Percentiles rank a stretch among this genome's conserved stretches.
Conservation (phyloP, 2,888 invertebrate species). For the Drosophila paucipuncta region DNA sequence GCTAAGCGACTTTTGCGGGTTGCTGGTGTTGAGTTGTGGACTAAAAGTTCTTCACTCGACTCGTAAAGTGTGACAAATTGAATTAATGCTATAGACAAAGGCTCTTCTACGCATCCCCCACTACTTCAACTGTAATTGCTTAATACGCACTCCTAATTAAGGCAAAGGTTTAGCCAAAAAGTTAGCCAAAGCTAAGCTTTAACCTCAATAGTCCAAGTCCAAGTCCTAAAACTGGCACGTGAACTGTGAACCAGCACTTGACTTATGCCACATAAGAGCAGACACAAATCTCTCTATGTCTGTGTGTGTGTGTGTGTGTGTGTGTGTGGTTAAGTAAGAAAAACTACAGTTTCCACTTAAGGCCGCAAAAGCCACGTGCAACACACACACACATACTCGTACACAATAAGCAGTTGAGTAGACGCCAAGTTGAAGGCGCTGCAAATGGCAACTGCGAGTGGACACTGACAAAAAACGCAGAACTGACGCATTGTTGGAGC, state of each 20-base stretch:
- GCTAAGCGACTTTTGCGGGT: conserved; percentile 46
- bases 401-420: conserved; percentile 15
- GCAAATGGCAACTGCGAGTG: conserved; percentile 74
- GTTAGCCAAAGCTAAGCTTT: conserved; percentile 24
- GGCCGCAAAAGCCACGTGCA: conserved; percentile 51
- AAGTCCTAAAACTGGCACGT: conserved; percentile 28
- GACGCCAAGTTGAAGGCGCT: conserved; percentile 53
- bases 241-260: conserved; percentile 75
- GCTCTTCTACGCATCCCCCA: not conserved
- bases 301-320: conserved; percentile 41
- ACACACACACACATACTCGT: conserved; percentile 38
- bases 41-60: conserved; percentile 67
- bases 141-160: conserved; percentile 78
- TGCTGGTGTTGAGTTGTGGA: conserved; percentile 15
- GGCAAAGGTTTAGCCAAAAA: conserved; percentile 25
- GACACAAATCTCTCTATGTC: conserved; percentile 78
- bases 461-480: conserved; percentile 79
- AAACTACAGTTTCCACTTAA: conserved; percentile 82
- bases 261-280: conserved; percentile 77
- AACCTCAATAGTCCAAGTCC: conserved; percentile 18
- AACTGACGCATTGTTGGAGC: conserved; percentile 82
- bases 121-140: conserved; percentile 71
- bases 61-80: conserved; percentile 80
- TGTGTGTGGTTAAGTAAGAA: conserved; percentile 76
- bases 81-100: conserved; percentile 71